Conservation (phyloP, 1,140 invertebrate species). For the Papilio polytes region DNA sequence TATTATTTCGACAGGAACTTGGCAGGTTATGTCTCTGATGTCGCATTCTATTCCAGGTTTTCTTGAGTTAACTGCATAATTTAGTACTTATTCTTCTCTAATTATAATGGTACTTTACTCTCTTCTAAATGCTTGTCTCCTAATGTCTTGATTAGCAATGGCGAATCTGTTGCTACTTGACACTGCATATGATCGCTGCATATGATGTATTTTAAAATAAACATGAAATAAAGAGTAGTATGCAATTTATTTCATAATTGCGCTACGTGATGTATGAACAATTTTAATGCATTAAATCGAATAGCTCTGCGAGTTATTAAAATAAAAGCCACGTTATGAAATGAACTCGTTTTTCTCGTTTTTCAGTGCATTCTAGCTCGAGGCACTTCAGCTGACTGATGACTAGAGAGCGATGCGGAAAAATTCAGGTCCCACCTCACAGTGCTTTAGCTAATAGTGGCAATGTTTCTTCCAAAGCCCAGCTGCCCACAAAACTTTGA, state of each 20-base stretch:
- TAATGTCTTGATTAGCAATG: too few relatives aligned
- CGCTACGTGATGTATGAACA: slow-evolving; percentile 9
- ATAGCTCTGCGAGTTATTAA: slow-evolving; percentile 47
- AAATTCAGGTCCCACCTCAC: slow-evolving; percentile 36
- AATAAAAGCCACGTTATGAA: slow-evolving; percentile 49
- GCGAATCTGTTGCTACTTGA: too few relatives aligned
- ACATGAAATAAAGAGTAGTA: not conserved
- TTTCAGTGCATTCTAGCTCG: slow-evolving; percentile 47
- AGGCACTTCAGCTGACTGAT: slow-evolving; percentile 59
- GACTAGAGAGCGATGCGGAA: slow-evolving; percentile 44
- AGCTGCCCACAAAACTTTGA: slow-evolving; percentile 32
- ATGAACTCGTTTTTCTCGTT: slow-evolving; percentile 60
- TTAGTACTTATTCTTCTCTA: not conserved
- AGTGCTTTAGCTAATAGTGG: slow-evolving; percentile 37
- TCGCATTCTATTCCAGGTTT: not conserved
- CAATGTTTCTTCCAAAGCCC: slow-evolving; percentile 40
- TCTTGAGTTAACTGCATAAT: not conserved
- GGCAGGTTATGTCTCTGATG: not conserved
- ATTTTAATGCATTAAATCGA: slow-evolving; percentile 45
- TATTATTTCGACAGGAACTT: not conserved
- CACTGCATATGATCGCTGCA: not conserved
- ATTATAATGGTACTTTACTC: too few relatives aligned
- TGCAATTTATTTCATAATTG: slow-evolving; percentile 11
- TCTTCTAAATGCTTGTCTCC: too few relatives aligned
- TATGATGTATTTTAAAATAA: not conserved